phyloP scores from a whole-genome alignment of 1,140 invertebrate species.

The Eurytemora carolleeae region DNA sequence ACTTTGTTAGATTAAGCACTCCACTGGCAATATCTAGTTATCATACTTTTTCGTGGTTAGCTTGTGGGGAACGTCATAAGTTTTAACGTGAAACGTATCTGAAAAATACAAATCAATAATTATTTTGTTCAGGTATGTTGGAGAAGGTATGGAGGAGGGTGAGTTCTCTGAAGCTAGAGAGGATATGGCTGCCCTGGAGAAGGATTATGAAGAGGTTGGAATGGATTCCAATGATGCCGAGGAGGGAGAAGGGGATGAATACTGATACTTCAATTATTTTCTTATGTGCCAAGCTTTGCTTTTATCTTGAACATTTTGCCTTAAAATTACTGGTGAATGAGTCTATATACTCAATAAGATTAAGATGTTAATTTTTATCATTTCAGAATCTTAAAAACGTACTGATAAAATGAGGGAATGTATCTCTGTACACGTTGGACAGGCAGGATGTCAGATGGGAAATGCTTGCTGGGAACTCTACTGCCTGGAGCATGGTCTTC shows the following conservation, averaged over 20 bases:
- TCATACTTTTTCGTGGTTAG: no score
- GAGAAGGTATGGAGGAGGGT: slow-evolving; percentile 56
- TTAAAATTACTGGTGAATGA: neutral
- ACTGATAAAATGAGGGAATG: slow-evolving; percentile 28
- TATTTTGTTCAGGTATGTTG: slow-evolving; percentile 26
- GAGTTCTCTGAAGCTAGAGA: slow-evolving; percentile 52
- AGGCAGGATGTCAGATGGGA: slow-evolving; percentile 36
- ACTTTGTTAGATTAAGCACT: no score
- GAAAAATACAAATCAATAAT: no score
- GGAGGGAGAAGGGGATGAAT: slow-evolving; percentile 20
- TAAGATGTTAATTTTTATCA: neutral
- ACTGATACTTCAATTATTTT: slow-evolving; percentile 2
- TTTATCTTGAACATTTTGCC: neutral
- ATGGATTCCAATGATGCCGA: slow-evolving; percentile 18
- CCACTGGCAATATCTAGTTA: no score
- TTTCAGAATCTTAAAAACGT: neutral
- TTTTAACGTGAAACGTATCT: no score
- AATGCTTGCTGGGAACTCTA: slow-evolving; percentile 38
- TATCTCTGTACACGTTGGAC: slow-evolving; percentile 31
- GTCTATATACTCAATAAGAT: neutral
- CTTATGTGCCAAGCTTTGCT: neutral
- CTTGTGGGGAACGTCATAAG: no score
- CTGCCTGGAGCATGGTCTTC: slow-evolving; percentile 28
- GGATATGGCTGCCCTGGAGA: slow-evolving; percentile 42
- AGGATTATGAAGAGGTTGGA: slow-evolving; percentile 38